A percentile compares a stretch with the other conserved stretches of the same genome.
phyloP scores from a whole-genome alignment of 2,797 vertebrate genomes.

The Propithecus perrieri region DNA sequence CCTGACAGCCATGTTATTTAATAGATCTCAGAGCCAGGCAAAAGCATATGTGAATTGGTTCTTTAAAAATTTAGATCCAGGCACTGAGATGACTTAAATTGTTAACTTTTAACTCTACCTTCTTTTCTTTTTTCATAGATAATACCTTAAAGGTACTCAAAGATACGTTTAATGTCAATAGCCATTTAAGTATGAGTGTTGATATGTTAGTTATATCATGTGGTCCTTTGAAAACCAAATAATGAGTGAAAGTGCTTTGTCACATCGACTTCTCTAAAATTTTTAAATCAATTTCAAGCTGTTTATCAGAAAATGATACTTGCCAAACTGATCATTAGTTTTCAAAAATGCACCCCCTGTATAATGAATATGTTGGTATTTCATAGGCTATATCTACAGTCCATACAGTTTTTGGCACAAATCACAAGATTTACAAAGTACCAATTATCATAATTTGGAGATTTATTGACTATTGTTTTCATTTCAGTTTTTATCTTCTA shows the following conservation, averaged over 20 bases:
- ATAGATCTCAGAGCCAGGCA: background rate
- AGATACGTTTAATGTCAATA: background rate
- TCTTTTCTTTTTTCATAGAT: background rate
- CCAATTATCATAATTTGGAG: background rate
- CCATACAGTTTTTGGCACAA: background rate
- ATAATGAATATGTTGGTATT: constrained; percentile 7
- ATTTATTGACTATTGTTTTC: background rate
- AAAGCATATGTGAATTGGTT: background rate
- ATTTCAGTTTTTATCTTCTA: constrained; percentile 30
- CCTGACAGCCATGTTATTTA: background rate
- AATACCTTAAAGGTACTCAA: background rate
- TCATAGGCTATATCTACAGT: background rate
- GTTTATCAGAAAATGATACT: background rate
- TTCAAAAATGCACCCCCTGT: background rate
- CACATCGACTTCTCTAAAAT: background rate
- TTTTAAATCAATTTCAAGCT: background rate
- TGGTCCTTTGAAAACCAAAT: background rate
- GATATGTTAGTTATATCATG: background rate
- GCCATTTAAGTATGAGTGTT: background rate
- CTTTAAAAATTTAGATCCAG: background rate
- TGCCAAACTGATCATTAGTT: background rate
- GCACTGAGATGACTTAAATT: background rate
- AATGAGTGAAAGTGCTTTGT: background rate
- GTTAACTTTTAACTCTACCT: background rate
- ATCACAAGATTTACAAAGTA: constrained; percentile 9